Conservation (phyloP, 2,113 vertebrate species). For the crab-eating macaque (Macaca fascicularis) region T2T-MFA8v1.1 NC_088378.1:76871001-76871500, state of each 20-base stretch:
- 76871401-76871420: conserved; percentile 83
- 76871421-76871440: conserved; percentile 85
- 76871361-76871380: conserved; percentile 78
- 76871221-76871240: conserved; percentile 14
- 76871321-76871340: conserved; percentile 68
- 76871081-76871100: not conserved
- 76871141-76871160: not conserved
- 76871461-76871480: conserved; percentile 87
- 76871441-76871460: conserved; percentile 83
- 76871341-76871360: conserved; percentile 68
- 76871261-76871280: conserved; percentile 36
- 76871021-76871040: not conserved
- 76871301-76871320: conserved; percentile 64
- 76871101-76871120: not conserved
- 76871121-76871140: not conserved
- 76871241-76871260: not conserved
- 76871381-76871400: conserved; percentile 78
- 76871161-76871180: not conserved
- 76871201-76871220: not conserved
- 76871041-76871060: not conserved
- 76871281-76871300: conserved; percentile 52
- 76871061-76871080: not conserved
- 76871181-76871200: not conserved
- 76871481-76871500: conserved; percentile 87
- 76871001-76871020: not conserved